A percentile compares a stretch with the other conserved stretches of the same genome.
Conservation (phyloP, 92 coral and sea anemone species). For the Actinernus sp. region DNA sequence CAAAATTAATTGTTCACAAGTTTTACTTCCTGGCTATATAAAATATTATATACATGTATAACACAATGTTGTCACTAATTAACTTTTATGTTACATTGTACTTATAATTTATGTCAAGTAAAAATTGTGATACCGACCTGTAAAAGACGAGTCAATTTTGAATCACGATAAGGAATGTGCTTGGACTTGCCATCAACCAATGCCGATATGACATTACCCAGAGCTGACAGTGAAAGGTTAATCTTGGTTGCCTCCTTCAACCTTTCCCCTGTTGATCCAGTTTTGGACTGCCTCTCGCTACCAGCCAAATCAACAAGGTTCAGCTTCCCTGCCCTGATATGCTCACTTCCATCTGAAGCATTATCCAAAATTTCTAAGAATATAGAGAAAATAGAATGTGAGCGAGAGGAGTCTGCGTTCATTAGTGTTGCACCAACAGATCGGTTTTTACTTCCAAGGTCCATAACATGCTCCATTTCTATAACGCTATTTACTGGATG, state of each 20-base stretch:
- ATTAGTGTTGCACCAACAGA: slow-evolving; percentile 98
- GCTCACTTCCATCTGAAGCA: slow-evolving; percentile 86
- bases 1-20: too few relatives aligned
- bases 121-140: too few relatives aligned
- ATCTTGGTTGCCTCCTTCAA: slow-evolving; percentile 98
- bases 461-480: slow-evolving; percentile 97
- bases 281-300: slow-evolving; percentile 96
- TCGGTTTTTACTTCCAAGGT: slow-evolving; percentile 91
- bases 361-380: slow-evolving; percentile 91
- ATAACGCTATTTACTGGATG: slow-evolving; percentile 80
- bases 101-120: too few relatives aligned
- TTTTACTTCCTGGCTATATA: too few relatives aligned
- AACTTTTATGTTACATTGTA: too few relatives aligned
- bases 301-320: slow-evolving; percentile 99
- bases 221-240: slow-evolving; percentile 92
- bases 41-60: too few relatives aligned
- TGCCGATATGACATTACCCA: slow-evolving; percentile 99
- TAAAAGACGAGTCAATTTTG: slow-evolving; percentile 95
- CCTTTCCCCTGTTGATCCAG: slow-evolving; percentile 97
- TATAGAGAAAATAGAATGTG: slow-evolving; percentile 95
- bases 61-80: too few relatives aligned
- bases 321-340: slow-evolving; percentile 94
- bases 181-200: slow-evolving; percentile 96
- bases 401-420: slow-evolving; percentile 99
- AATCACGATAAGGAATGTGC: slow-evolving; percentile 98